Evolutionary conservation across 1,140 invertebrate species (phyloP).

Genomic region (Zaprionus ornatus): DNA sequence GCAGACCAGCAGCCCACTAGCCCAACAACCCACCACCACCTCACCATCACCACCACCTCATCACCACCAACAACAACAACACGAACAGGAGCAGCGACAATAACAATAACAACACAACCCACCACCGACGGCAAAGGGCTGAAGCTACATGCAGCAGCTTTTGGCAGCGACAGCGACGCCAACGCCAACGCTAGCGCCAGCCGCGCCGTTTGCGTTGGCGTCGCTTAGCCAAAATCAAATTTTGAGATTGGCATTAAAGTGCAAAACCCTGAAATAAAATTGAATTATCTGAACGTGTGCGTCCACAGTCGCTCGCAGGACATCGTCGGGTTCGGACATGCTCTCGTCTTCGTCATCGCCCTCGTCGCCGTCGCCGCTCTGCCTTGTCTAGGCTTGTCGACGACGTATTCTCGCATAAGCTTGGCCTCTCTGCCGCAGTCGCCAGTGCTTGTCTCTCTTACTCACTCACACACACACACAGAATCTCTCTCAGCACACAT

Average conservation of each 20-base stretch:
- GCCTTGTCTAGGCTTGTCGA: conserved; percentile 15
- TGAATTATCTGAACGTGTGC: conserved; percentile 80
- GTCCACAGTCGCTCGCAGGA: conserved; percentile 83
- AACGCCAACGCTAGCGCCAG: conserved; percentile 13
- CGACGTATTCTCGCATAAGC: conserved; percentile 18
- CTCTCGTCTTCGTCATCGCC: conserved; percentile 36
- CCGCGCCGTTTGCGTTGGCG: conserved; percentile 26
- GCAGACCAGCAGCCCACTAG: conserved; percentile 31
- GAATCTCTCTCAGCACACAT: neutral
- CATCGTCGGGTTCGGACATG: conserved; percentile 79
- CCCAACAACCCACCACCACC: conserved; percentile 31
- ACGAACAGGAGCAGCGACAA: neutral
- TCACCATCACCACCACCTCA: conserved; percentile 10
- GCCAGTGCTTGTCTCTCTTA: conserved; percentile 5
- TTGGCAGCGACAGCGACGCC: conserved; percentile 10
- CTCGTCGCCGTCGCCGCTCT: conserved; percentile 14
- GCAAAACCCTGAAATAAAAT: conserved; percentile 83
- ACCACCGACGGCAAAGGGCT: conserved; percentile 21
- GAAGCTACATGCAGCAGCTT: conserved; percentile 40
- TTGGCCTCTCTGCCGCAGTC: conserved; percentile 15
- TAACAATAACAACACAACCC: conserved; percentile 28
- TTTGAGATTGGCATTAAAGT: conserved; percentile 83
- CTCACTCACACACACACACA: conserved; percentile 13
- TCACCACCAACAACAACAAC: conserved; percentile 6
- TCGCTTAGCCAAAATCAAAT: conserved; percentile 79